Percentiles rank a stretch among this genome's conserved stretches.
Conservation (phyloP, 2,888 invertebrate species). For the Himalopsyche kuldschensis region DNA sequence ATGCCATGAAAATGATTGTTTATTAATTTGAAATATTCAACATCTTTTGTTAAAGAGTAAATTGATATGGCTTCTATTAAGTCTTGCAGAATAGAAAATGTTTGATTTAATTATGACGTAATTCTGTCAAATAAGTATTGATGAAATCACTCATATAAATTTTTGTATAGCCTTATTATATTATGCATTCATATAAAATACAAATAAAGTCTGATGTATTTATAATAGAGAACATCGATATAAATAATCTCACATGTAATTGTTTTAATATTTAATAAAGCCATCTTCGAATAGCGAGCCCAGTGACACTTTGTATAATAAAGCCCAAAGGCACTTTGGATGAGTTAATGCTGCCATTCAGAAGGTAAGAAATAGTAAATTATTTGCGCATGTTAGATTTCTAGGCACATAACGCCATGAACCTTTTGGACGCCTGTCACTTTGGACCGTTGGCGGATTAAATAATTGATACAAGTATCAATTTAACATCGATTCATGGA, state of each 20-base stretch:
- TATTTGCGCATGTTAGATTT: background rate
- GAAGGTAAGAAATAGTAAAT: background rate
- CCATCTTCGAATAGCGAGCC: background rate
- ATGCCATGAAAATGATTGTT: too few relatives aligned
- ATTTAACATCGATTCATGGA: background rate
- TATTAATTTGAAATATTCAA: too few relatives aligned
- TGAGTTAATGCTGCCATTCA: background rate
- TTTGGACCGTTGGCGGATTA: background rate
- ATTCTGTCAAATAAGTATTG: too few relatives aligned
- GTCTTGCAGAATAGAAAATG: too few relatives aligned
- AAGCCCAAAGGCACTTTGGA: background rate
- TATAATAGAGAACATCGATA: too few relatives aligned
- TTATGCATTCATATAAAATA: too few relatives aligned
- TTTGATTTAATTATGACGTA: too few relatives aligned
- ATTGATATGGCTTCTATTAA: too few relatives aligned
- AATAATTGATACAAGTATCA: background rate
- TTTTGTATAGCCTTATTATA: too few relatives aligned
- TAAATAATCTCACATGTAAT: background rate
- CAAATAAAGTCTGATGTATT: too few relatives aligned
- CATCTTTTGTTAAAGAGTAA: too few relatives aligned
- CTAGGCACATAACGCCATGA: background rate
- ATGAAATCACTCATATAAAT: too few relatives aligned
- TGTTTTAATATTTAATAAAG: background rate
- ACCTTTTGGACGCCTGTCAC: background rate
- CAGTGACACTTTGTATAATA: background rate